Evolutionary conservation across 53 echinoderm and acorn worm genomes (phyloP).

Genomic region (Actinopyga echinites): DNA sequence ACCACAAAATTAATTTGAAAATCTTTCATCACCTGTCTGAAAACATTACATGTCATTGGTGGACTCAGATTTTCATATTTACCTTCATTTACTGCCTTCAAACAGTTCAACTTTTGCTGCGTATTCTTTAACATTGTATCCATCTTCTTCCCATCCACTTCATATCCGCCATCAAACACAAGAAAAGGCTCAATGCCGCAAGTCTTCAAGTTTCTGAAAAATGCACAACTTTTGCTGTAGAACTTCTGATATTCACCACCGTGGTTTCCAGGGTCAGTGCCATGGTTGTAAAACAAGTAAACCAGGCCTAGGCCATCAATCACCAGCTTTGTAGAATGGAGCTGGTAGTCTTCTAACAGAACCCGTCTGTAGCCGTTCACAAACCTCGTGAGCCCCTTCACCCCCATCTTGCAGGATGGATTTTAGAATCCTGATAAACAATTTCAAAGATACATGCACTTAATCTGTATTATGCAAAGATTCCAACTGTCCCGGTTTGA

Average conservation of each 20-base stretch:
- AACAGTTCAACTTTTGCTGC: slow-evolving; percentile 50
- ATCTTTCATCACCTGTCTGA: slow-evolving; percentile 63
- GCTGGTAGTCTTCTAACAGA: slow-evolving; percentile 32
- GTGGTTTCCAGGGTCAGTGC: slow-evolving; percentile 70
- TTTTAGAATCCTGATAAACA: too few relatives aligned
- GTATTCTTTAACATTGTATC: slow-evolving; percentile 54
- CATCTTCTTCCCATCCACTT: slow-evolving; percentile 84
- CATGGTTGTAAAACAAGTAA: slow-evolving; percentile 40
- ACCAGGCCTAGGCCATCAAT: slow-evolving; percentile 85
- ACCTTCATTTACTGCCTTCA: slow-evolving; percentile 50
- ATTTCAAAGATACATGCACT: too few relatives aligned
- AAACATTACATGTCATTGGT: slow-evolving; percentile 44
- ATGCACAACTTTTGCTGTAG: slow-evolving; percentile 47
- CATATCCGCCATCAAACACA: slow-evolving; percentile 84
- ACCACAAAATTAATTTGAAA: slow-evolving; percentile 58
- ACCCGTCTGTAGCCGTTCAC: slow-evolving; percentile 53
- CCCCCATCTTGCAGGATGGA: slow-evolving; percentile 80
- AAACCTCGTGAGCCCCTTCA: slow-evolving; percentile 77
- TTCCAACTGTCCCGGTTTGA: too few relatives aligned
- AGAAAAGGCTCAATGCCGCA: slow-evolving; percentile 71
- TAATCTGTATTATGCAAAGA: too few relatives aligned
- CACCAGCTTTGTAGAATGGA: slow-evolving; percentile 70
- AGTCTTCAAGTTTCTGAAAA: slow-evolving; percentile 56
- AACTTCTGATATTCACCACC: slow-evolving; percentile 77
- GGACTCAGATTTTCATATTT: slow-evolving; percentile 54